These are phyloP conservation scores for Acanthaster planci DNA, from an alignment of 35 echinoderm and acorn worm species.

Conservation along the genomic window DNA sequence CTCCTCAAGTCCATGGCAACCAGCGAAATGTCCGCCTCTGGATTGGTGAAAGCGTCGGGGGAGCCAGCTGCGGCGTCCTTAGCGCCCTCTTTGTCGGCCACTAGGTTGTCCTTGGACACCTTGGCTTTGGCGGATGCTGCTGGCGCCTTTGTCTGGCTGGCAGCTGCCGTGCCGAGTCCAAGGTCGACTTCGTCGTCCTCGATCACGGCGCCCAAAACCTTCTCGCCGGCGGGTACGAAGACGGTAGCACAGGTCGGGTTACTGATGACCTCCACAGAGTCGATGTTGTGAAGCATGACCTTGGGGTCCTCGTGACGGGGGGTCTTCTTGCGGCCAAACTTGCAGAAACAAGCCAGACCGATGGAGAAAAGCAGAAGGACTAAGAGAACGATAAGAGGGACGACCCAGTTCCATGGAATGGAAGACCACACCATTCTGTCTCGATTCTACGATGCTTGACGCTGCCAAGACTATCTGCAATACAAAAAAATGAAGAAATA, in stretches of 20 bases:
- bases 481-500: no score
- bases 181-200: not conserved
- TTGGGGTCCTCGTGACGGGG: slow-evolving; percentile 32
- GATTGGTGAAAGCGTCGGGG: slow-evolving; percentile 11
- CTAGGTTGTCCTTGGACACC: slow-evolving; percentile 18
- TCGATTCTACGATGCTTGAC: no score
- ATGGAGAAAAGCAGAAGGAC: slow-evolving; percentile 40
- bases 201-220: slow-evolving; percentile 13
- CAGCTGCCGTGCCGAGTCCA: not conserved
- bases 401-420: slow-evolving; percentile 53
- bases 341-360: slow-evolving; percentile 40
- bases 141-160: not conserved
- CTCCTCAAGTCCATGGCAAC: slow-evolving; percentile 8
- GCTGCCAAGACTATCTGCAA: no score
- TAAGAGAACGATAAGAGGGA: slow-evolving; percentile 44
- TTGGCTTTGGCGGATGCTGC: slow-evolving; percentile 1
- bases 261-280: slow-evolving; percentile 51
- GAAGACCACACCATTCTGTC: slow-evolving; percentile 3
- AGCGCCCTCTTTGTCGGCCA: not conserved
- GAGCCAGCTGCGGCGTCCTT: not conserved
- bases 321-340: slow-evolving; percentile 31
- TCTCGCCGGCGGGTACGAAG: not conserved
- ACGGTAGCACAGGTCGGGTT: slow-evolving; percentile 29
- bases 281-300: slow-evolving; percentile 44
- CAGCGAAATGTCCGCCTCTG: slow-evolving; percentile 26